Base-by-base conservation (phyloP, 2,888 invertebrate species). In the Drosophila parthenogenetica region DNA sequence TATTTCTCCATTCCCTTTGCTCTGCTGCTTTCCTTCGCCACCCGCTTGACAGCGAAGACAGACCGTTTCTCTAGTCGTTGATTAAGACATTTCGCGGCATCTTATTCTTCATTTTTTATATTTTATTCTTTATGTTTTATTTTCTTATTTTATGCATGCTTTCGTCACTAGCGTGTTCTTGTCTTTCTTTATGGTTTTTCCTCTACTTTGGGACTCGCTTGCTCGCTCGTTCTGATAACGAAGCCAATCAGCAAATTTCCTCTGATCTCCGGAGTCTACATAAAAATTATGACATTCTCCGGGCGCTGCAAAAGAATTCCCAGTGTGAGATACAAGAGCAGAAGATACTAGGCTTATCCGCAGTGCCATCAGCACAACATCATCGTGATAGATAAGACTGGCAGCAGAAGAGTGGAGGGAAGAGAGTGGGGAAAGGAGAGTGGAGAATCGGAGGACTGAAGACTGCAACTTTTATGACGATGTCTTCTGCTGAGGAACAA, bases 281-380 rank as follows among this genome's bases (percentile, higher is more conserved):
- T 79, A 66, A 77, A 90, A 89, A 83, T 90, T 90, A 83, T 89
- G 81, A 86, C 88, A 82, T 72, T 87, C 77, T 14, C 39, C 69
- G 77, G 55, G 22, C 35, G 17, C 29, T 16, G 16, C 14, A 37
- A 17, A 37, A 57, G 55, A 45, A 37, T 45, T 45, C 43, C 45
- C 55, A 25, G 54, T 40, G 29, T 63, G 14, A 45, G 70, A 79
- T 69, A 79, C 8, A 68, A 48, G 59, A 32, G 32, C 45, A 32
- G 42, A 62, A 55, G 37, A 50, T 50, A 60, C 45, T 42, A 17
- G 65, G 57, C 76, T 86, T 85, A 89, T 89, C 85, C 77, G 79
- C 40, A 53, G 40, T 72, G 73, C 73, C 87, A 85, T 89, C 85
- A 80, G 73, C 73, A 79, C 68, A 89, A 84, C 87, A 85, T 86